Evolutionary conservation across 2,113 vertebrate species (phyloP), one percentile per base, ranked within the genome.

Genomic region (Dipodomys spectabilis): DNA sequence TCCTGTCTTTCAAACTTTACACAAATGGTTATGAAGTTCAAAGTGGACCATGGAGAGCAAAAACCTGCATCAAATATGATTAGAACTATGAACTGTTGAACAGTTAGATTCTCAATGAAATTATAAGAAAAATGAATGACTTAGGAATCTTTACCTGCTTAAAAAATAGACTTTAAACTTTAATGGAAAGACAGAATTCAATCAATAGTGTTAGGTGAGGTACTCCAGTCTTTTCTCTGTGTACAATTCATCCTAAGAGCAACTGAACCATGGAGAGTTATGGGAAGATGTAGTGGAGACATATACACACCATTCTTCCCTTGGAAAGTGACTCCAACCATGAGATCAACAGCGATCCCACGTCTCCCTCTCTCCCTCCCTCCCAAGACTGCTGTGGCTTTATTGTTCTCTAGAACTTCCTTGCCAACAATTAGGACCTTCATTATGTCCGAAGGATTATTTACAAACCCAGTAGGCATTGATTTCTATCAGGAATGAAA

Each of bases 401-500:
- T 25, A 28, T 65, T 88, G 6, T 45, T 19, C 22, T 91, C 22
- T 62, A 74, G 45, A 87, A 84, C 27, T 77, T 94, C 77, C 62
- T 71, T 83, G 16, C 28, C 44, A 68, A 57, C 28, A 32, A 27
- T 23, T 2, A 5, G 62, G 53, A 44, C 83, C 88, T 91, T 75
- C 62, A 32, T 89, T 78, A 74, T 20, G 5, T 79, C 49, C 60
- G 8, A 53, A 91, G 82, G 78, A 88, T 89, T 90, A 88, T 86
- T 82, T 57, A 67, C 44, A 18, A 18, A 10, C 32, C n/a, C 3
- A 18, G 68, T 64, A 74, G 64, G 57, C 75, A 95, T 79, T 82
- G 91, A 92, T 94, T 89, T 94, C 74, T 95, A 65, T 65, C 74
- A 74, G 30, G 69, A 74, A 30, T 93, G 28, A 93, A 94, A 85